These are phyloP conservation scores for Phocoena sinus DNA, from an alignment of 2,113 vertebrate genomes.

Conservation along the genomic window DNA sequence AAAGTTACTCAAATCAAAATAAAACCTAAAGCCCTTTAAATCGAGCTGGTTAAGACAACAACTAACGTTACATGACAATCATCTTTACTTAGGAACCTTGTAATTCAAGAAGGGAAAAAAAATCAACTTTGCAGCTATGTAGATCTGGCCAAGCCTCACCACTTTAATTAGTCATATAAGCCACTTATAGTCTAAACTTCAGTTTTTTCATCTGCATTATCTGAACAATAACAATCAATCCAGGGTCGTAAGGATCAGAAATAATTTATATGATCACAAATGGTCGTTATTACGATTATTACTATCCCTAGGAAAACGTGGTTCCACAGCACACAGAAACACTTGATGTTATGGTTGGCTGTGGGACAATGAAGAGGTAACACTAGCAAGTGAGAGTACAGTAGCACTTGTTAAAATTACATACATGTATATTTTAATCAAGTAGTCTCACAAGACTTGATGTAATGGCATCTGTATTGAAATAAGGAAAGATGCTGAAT, in stretches of 20 bases:
- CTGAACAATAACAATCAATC: neutral
- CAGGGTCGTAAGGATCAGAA: neutral
- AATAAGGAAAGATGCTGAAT: neutral
- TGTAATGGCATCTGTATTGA: neutral
- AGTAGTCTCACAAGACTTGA: neutral
- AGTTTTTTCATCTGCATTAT: neutral
- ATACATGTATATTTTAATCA: neutral
- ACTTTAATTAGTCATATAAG: neutral
- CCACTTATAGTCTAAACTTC: neutral
- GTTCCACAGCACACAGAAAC: neutral
- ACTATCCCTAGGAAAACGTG: neutral
- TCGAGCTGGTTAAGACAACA: neutral
- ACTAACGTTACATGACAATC: conserved; percentile 4
- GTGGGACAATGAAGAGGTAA: neutral
- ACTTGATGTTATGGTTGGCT: neutral
- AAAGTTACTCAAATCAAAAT: conserved; percentile 16
- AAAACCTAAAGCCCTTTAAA: neutral
- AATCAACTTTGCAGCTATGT: neutral
- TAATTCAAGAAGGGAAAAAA: neutral
- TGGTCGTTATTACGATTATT: neutral
- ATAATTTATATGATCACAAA: neutral
- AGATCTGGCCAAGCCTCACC: neutral
- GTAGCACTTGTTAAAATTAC: neutral
- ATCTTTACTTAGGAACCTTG: neutral
- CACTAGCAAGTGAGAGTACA: neutral